Conservation (phyloP, 2,113 vertebrate species). For the Stegastes partitus region DNA sequence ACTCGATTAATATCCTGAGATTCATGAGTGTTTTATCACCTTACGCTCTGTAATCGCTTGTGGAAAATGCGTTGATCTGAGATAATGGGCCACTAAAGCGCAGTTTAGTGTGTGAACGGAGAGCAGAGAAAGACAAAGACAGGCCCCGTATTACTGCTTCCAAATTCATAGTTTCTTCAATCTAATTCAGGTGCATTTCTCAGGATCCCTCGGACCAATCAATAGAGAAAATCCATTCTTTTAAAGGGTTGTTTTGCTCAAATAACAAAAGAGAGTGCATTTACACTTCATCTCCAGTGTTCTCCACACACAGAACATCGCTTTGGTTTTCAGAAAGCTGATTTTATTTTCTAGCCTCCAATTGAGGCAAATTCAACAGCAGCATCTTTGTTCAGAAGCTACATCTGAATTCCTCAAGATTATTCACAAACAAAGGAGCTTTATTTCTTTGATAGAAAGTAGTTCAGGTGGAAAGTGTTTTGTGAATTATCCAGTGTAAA, state of each 20-base stretch:
- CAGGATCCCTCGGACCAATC: background rate
- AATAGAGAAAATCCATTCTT: background rate
- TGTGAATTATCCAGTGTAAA: background rate
- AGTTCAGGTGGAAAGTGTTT: background rate
- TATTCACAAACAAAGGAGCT: background rate
- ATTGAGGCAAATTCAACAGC: background rate
- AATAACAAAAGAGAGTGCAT: background rate
- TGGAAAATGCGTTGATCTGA: conserved; percentile 58
- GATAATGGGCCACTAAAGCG: conserved; percentile 45
- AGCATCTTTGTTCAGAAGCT: background rate
- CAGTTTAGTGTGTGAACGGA: conserved; percentile 10
- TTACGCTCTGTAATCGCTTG: conserved; percentile 27
- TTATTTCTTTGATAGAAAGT: background rate
- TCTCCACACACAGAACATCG: too few relatives aligned
- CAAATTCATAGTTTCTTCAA: conserved; percentile 6
- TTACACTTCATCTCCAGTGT: too few relatives aligned
- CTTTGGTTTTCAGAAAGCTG: background rate
- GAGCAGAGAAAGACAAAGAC: conserved; percentile 27
- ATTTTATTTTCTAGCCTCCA: too few relatives aligned
- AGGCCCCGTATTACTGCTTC: background rate
- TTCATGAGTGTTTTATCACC: conserved; percentile 65
- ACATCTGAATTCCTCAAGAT: background rate
- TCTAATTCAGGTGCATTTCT: background rate
- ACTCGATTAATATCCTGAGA: conserved; percentile 52
- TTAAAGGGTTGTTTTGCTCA: background rate